Percentiles rank a stretch among this genome's conserved stretches.
phyloP scores from a whole-genome alignment of 1,140 invertebrate genomes.

The Drosophila arawakana region DNA sequence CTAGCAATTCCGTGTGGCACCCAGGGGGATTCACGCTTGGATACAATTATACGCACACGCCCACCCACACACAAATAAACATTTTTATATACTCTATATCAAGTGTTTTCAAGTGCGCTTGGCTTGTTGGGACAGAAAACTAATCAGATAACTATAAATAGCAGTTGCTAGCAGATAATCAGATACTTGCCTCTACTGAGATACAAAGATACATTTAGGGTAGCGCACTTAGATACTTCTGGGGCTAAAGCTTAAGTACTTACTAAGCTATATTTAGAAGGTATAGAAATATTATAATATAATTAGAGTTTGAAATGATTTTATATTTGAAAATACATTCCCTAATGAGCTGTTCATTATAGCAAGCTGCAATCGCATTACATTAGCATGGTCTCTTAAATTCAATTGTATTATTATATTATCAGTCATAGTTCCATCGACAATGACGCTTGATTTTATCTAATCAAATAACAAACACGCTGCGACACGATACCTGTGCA shows the following conservation, averaged over 20 bases:
- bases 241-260: no score
- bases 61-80: no score
- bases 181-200: not conserved
- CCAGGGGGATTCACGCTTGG: constrained; percentile 56
- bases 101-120: constrained; percentile 57
- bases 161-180: not conserved
- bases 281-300: no score
- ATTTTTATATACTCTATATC: constrained; percentile 8
- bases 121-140: constrained; percentile 37
- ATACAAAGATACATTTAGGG: not conserved
- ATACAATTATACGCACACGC: constrained; percentile 54
- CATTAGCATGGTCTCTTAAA: constrained; percentile 3
- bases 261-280: no score
- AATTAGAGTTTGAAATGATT: no score
- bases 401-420: constrained; percentile 40
- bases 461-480: constrained; percentile 35
- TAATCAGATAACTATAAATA: constrained; percentile 58
- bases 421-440: not conserved
- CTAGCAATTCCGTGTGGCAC: constrained; percentile 36
- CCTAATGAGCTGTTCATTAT: not conserved
- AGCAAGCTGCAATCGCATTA: not conserved
- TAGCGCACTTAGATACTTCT: no score
- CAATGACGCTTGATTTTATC: constrained; percentile 41
- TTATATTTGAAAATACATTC: no score
- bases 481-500: not conserved